phyloP scores from a whole-genome alignment of 2,113 vertebrate genomes.

The Gasterosteus aculeatus region DNA sequence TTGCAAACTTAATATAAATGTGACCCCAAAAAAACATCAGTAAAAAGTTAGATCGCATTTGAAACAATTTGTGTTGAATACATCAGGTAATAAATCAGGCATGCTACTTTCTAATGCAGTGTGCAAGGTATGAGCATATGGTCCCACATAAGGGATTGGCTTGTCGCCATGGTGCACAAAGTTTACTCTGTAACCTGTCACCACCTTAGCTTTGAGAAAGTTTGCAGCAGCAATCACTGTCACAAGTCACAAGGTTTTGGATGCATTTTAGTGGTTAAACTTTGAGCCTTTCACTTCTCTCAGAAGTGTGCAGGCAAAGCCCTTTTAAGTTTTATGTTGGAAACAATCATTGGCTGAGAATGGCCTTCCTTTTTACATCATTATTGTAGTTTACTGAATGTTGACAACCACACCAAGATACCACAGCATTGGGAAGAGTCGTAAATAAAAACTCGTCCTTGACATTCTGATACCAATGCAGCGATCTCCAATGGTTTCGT shows the following conservation, averaged over 20 bases:
- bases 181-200: conserved; percentile 73
- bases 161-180: conserved; percentile 49
- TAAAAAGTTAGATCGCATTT: conserved; percentile 26
- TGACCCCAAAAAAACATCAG: conserved; percentile 30
- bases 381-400: conserved; percentile 25
- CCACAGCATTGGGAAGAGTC: neutral
- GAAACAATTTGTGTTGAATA: conserved; percentile 39
- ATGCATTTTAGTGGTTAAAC: conserved; percentile 52
- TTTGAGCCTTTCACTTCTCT: conserved; percentile 42
- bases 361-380: conserved; percentile 19
- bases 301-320: conserved; percentile 32
- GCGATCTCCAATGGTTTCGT: conserved; percentile 32
- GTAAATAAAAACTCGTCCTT: conserved; percentile 45
- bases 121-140: conserved; percentile 58
- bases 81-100: conserved; percentile 55
- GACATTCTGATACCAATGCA: conserved; percentile 26
- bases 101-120: conserved; percentile 32
- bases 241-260: conserved; percentile 62
- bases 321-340: conserved; percentile 30
- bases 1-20: conserved; percentile 24
- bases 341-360: conserved; percentile 20
- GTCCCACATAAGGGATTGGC: conserved; percentile 50
- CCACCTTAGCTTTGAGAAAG: conserved; percentile 62
- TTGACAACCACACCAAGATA: conserved; percentile 17
- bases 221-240: conserved; percentile 66